Percentiles rank a stretch among this genome's conserved stretches.
phyloP scores from a whole-genome alignment of 2,888 invertebrate species.

The Cosmorhoe ocellata region DNA sequence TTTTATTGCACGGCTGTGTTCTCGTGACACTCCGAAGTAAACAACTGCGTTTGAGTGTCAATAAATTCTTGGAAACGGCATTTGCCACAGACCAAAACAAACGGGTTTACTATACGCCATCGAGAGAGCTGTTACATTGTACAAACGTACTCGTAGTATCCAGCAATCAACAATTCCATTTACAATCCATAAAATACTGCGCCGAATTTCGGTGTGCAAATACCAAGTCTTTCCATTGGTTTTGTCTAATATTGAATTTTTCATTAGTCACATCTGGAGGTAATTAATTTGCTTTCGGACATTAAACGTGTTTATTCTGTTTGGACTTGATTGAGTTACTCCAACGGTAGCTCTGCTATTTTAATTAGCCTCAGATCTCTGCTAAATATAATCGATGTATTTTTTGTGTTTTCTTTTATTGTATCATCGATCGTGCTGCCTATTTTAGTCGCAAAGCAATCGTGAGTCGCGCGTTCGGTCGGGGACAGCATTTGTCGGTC shows the following conservation, averaged over 20 bases:
- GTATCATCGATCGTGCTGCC: constrained; percentile 4
- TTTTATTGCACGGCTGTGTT: constrained; percentile 6
- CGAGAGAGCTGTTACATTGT: constrained; percentile 2
- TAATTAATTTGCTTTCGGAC: constrained; percentile 16
- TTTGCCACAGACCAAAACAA: constrained; percentile 11
- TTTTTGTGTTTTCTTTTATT: constrained; percentile 7
- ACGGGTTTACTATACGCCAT: neutral
- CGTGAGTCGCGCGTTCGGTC: neutral
- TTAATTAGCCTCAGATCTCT: constrained; percentile 6
- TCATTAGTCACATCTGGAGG: constrained; percentile 27
- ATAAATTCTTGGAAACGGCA: constrained; percentile 13
- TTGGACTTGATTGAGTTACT: constrained; percentile 21
- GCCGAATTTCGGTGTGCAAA: constrained; percentile 2
- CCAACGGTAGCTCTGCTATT: constrained; percentile 11
- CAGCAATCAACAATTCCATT: constrained; percentile 7
- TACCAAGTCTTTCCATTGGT: constrained; percentile 15
- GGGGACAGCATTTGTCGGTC: constrained; percentile 9
- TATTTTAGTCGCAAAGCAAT: constrained; percentile 10
- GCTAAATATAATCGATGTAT: constrained; percentile 8
- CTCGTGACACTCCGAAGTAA: constrained; percentile 12
- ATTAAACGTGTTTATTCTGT: constrained; percentile 23
- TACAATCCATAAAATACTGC: constrained; percentile 19
- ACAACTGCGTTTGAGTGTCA: constrained; percentile 6
- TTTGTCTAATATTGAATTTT: constrained; percentile 18
- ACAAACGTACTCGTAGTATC: neutral